Evolutionary conservation across 1,140 invertebrate species (phyloP).

Genomic region (Formica selysi): DNA sequence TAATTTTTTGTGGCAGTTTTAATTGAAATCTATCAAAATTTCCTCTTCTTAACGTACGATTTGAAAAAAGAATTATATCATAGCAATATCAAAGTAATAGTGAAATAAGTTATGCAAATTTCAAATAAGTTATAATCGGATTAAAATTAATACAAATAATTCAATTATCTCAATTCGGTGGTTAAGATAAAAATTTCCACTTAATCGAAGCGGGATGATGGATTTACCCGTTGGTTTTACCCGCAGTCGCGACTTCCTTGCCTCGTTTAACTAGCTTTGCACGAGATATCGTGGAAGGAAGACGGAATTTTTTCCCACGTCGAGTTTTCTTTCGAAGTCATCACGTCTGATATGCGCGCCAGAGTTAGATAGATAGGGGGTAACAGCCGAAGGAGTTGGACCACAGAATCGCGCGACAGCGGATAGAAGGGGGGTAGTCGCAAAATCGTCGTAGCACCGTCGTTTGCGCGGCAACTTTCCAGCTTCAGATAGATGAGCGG

Average conservation of each 20-base stretch:
- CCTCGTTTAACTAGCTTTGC: conserved; percentile 42
- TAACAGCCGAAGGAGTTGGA: conserved; percentile 34
- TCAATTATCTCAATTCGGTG: conserved; percentile 34
- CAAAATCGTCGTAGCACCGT: conserved; percentile 61
- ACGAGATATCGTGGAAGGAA: conserved; percentile 12
- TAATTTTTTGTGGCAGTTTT: not conserved
- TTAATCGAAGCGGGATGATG: conserved; percentile 33
- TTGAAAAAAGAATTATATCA: not conserved
- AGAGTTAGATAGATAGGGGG: conserved; percentile 68
- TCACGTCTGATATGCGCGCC: conserved; percentile 69
- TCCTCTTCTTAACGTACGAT: not conserved
- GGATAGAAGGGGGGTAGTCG: conserved; percentile 33
- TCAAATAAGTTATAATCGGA: conserved; percentile 30
- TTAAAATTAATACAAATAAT: conserved; percentile 14
- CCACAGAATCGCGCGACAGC: conserved; percentile 49
- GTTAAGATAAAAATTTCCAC: conserved; percentile 16
- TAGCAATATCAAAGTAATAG: not conserved
- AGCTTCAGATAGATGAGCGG: conserved; percentile 75
- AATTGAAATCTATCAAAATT: not conserved
- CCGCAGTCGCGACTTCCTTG: conserved; percentile 24
- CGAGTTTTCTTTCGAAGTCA: conserved; percentile 66
- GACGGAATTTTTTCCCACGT: conserved; percentile 54
- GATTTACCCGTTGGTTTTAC: conserved; percentile 28
- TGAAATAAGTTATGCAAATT: conserved; percentile 27
- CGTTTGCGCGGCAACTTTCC: conserved; percentile 74